Evolutionary conservation across 2,888 invertebrate species (phyloP), one percentile per base, ranked within the genome.

Genomic region (Sphaerophoria taeniata): DNA sequence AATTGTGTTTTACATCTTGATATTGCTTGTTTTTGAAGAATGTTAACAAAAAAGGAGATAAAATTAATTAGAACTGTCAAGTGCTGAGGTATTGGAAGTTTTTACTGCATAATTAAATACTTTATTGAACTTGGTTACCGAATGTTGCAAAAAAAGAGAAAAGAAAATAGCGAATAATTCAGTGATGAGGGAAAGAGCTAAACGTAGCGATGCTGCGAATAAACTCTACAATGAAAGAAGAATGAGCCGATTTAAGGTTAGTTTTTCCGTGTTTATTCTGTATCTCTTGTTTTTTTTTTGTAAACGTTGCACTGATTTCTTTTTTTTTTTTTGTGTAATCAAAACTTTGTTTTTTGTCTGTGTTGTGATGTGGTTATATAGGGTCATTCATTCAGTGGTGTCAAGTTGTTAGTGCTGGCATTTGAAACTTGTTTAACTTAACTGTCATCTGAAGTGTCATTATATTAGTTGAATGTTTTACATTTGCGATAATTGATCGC

Each of bases 191-290:
- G 80, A 80, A 70, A 80, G 80, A 80, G 75, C 69, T 34, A 80
- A 80, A 63, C 69, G 69, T 49, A 74, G 47, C 56, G 75, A 80
- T 63, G 61, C 74, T 55, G 56, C 51, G 31, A 76, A 63, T 34
- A 76, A 76, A 65, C 76, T 81, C 47, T 71, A 65, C 34, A 76
- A 71, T 34, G 70, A 75, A 39, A 76, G 81, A 76, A 76, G 71
- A 71, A 81, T 81, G 55, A 81, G 76, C 65, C 76, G 76, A 76
- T 71, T 71, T 71, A 81, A 81, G 81, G 81, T 81, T 71, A 76
- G 76, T 81, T 63, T 61, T 34, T 34, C 12, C 39, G 36, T 72
- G 31, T 49, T 58, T 56, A 6, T n/a, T 6, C 49, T 6, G 12
- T 47, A 11, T 58, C 47, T 43, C 3, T 43, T 9, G 1, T 34